phyloP scores from a whole-genome alignment of 2,113 vertebrate species.

The cat (Felis catus) region F.catus_Fca126_mat1.0 CM031416.1:60265001-60265500 shows the following conservation, averaged over 20 bases:
- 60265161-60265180: too few species aligned
- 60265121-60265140: slow-evolving; percentile 46
- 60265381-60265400: slow-evolving; percentile 54
- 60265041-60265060: background rate
- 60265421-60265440: slow-evolving; percentile 72
- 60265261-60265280: too few species aligned
- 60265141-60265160: too few species aligned
- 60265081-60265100: background rate
- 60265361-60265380: background rate
- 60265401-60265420: slow-evolving; percentile 52
- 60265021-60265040: background rate
- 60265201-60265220: too few species aligned
- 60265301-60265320: too few species aligned
- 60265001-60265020: background rate
- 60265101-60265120: background rate
- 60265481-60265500: slow-evolving; percentile 66
- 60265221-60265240: too few species aligned
- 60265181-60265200: too few species aligned
- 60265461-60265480: slow-evolving; percentile 16
- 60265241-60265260: too few species aligned
- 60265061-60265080: background rate
- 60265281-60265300: too few species aligned
- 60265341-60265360: too few species aligned
- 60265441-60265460: slow-evolving; percentile 69
- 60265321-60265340: too few species aligned